phyloP scores from a whole-genome alignment of 37 sponge, comb jelly and placozoan genomes.

The Chondrilla cf. caribensis region DNA sequence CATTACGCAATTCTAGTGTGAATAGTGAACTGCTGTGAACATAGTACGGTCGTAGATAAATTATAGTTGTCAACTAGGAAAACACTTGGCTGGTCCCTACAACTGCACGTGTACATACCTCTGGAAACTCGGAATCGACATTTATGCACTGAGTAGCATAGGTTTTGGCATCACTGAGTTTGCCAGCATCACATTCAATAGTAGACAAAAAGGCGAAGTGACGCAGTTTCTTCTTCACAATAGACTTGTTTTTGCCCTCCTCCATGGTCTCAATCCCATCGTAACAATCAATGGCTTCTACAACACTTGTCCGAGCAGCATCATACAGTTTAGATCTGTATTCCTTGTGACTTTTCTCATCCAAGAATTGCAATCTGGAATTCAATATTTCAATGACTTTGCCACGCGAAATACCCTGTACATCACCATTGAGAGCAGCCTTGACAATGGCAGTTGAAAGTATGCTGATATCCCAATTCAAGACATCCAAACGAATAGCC shows the following conservation, averaged over 20 bases:
- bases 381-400: not conserved
- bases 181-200: not conserved
- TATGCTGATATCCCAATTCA: not conserved
- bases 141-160: not conserved
- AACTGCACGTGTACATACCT: not conserved
- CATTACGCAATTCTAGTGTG: too few relatives aligned
- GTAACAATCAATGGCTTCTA: slow-evolving; percentile 12
- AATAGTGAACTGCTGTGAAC: too few relatives aligned
- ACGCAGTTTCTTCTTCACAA: not conserved
- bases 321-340: not conserved
- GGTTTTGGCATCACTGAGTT: not conserved
- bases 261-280: slow-evolving; percentile 2
- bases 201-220: not conserved
- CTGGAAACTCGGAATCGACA: not conserved
- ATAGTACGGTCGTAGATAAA: too few relatives aligned
- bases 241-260: not conserved
- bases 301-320: slow-evolving; percentile 1
- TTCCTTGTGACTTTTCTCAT: not conserved
- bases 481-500: not conserved
- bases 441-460: not conserved
- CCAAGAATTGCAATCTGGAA: not conserved
- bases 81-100: too few relatives aligned
- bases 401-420: not conserved
- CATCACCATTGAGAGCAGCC: not conserved
- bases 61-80: too few relatives aligned